A percentile compares a stretch with the other conserved stretches of the same genome.
Evolutionary conservation across 2,888 invertebrate genomes (phyloP).

Genomic region (Troides aeacus): DNA sequence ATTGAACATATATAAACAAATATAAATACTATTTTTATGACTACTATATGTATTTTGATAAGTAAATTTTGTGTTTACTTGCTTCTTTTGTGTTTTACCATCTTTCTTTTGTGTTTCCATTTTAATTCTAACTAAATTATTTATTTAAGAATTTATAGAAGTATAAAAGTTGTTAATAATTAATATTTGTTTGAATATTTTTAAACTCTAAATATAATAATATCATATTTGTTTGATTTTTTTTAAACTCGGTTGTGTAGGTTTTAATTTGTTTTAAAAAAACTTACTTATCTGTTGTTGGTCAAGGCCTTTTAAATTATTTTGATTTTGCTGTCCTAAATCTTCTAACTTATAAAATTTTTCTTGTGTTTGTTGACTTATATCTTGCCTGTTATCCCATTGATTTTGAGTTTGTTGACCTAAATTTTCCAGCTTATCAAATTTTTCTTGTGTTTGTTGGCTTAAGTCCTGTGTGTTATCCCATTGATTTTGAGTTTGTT

Average conservation of each 20-base stretch:
- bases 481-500: constrained; percentile 31
- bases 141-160: not conserved
- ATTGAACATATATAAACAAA: not conserved
- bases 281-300: constrained; percentile 37
- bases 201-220: not conserved
- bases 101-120: not conserved
- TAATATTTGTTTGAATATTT: not conserved
- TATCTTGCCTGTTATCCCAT: not conserved
- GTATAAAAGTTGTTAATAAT: not conserved
- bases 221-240: not conserved
- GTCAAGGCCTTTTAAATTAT: constrained; percentile 33
- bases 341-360: too few relatives aligned
- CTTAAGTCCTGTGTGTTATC: constrained; percentile 31
- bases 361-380: constrained; percentile 41
- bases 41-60: not conserved
- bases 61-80: too few relatives aligned
- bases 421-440: constrained; percentile 31
- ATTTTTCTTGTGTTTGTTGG: not conserved
- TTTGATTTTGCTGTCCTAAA: constrained; percentile 36
- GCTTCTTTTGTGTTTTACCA: not conserved
- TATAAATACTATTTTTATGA: not conserved
- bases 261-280: constrained; percentile 13
- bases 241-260: not conserved
- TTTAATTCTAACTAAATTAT: not conserved
- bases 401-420: constrained; percentile 24